Percentiles rank a stretch among this genome's conserved stretches.
These are phyloP conservation scores for Trinectes maculatus DNA, from an alignment of 2,113 vertebrate species.

Conservation along the genomic window DNA sequence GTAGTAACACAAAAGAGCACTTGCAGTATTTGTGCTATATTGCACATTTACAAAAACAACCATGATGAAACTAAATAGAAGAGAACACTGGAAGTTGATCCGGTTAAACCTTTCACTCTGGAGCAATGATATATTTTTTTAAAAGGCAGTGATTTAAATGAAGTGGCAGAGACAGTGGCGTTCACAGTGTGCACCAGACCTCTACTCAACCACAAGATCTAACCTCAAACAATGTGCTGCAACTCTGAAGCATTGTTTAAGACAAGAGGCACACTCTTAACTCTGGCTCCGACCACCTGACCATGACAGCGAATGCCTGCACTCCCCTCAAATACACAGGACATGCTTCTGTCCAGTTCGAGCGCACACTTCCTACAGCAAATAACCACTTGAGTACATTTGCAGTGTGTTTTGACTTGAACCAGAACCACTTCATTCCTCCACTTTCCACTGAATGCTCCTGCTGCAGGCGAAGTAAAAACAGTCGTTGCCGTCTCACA, in stretches of 20 bases:
- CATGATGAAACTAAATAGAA: background rate
- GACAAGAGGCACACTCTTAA: constrained; percentile 65
- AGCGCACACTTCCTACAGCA: constrained; percentile 34
- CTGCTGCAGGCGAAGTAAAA: constrained; percentile 55
- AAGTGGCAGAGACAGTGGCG: constrained; percentile 20
- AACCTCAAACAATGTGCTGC: constrained; percentile 64
- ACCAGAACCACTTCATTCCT: constrained; percentile 37
- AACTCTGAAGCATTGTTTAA: constrained; percentile 67
- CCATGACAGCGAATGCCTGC: constrained; percentile 48
- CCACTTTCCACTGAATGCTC: constrained; percentile 50
- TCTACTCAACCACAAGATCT: constrained; percentile 38
- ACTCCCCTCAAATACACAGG: constrained; percentile 40
- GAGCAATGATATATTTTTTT: background rate
- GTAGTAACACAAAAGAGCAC: too few species aligned
- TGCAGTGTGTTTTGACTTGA: constrained; percentile 41
- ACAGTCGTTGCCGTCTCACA: constrained; percentile 47
- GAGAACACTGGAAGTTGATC: background rate
- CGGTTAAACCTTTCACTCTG: constrained; percentile 28
- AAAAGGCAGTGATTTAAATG: constrained; percentile 34
- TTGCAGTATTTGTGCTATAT: background rate
- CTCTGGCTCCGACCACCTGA: constrained; percentile 40
- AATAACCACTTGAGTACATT: constrained; percentile 59
- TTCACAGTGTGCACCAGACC: constrained; percentile 40
- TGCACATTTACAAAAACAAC: background rate
- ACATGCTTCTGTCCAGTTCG: constrained; percentile 32